These are phyloP conservation scores for Glandiceps talaboti DNA, from an alignment of 53 echinoderm and acorn worm genomes.

Conservation along the genomic window DNA sequence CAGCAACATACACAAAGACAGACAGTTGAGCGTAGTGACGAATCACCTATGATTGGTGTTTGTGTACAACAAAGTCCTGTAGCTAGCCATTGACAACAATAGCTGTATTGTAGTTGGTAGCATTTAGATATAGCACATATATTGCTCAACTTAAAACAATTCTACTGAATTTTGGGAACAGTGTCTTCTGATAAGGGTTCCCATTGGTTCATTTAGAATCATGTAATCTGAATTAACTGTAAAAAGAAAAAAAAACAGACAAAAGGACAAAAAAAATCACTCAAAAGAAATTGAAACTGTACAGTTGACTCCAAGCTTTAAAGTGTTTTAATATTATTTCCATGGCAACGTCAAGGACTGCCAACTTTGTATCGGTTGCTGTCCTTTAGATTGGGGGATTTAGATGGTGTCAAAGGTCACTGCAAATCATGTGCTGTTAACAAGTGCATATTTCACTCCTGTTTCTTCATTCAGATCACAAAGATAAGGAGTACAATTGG, in stretches of 20 bases:
- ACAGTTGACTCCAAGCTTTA: neutral
- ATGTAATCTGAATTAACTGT: neutral
- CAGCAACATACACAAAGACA: slow-evolving; percentile 22
- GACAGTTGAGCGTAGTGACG: slow-evolving; percentile 48
- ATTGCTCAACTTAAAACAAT: neutral
- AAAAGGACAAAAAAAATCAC: too few species aligned
- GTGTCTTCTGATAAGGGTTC: neutral
- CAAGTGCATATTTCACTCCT: neutral
- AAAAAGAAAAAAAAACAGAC: neutral
- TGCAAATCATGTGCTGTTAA: neutral
- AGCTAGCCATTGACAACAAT: slow-evolving; percentile 70
- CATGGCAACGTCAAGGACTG: neutral
- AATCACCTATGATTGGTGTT: slow-evolving; percentile 96
- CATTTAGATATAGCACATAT: neutral
- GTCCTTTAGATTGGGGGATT: too few species aligned
- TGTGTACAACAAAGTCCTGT: slow-evolving; percentile 98
- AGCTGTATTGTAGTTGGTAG: neutral
- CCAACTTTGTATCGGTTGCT: too few species aligned
- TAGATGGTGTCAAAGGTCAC: too few species aligned
- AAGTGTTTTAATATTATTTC: neutral
- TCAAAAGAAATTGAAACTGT: neutral
- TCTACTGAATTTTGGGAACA: neutral
- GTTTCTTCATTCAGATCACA: neutral
- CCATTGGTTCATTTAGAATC: neutral
- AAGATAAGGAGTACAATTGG: neutral